These are phyloP conservation scores for Neodiprion fabricii DNA, from an alignment of 1,140 invertebrate genomes.

Conservation along the genomic window DNA sequence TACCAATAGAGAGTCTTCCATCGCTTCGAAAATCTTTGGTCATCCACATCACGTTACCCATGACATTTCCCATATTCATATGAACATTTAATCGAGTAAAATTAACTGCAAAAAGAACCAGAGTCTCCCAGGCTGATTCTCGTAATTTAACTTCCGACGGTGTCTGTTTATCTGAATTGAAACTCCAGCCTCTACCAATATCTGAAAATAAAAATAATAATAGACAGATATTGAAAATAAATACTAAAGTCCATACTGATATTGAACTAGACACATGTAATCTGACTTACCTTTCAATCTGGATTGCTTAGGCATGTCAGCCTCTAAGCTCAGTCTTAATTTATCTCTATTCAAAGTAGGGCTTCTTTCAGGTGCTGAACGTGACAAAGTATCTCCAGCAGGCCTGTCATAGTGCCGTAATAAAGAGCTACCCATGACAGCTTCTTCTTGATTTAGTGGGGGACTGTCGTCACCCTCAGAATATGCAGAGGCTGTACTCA, in stretches of 20 bases:
- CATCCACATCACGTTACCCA: conserved; percentile 96
- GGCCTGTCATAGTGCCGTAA: conserved; percentile 53
- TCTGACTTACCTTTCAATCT: conserved; percentile 58
- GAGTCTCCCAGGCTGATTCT: conserved; percentile 87
- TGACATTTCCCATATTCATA: conserved; percentile 99
- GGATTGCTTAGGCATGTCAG: conserved; percentile 54
- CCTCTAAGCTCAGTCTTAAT: conserved; percentile 63
- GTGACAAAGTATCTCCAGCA: conserved; percentile 46
- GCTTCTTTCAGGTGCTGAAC: conserved; percentile 56
- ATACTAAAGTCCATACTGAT: conserved; percentile 29
- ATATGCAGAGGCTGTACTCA: conserved; percentile 66
- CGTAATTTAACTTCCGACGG: conserved; percentile 63
- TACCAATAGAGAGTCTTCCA: conserved; percentile 91
- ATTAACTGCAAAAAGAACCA: conserved; percentile 95
- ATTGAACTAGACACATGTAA: conserved; percentile 41
- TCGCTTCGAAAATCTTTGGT: conserved; percentile 90
- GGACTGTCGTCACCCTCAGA: conserved; percentile 59
- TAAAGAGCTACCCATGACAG: conserved; percentile 53
- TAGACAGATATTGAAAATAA: conserved; percentile 15
- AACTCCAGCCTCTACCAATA: conserved; percentile 61
- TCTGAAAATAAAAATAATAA: conserved; percentile 38
- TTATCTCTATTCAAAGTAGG: conserved; percentile 62
- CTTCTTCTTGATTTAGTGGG: conserved; percentile 52
- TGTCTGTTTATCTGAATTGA: conserved; percentile 59
- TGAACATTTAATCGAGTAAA: conserved; percentile 94